phyloP scores from a whole-genome alignment of 2,797 vertebrate genomes.

The Galagoides demidoff region DNA sequence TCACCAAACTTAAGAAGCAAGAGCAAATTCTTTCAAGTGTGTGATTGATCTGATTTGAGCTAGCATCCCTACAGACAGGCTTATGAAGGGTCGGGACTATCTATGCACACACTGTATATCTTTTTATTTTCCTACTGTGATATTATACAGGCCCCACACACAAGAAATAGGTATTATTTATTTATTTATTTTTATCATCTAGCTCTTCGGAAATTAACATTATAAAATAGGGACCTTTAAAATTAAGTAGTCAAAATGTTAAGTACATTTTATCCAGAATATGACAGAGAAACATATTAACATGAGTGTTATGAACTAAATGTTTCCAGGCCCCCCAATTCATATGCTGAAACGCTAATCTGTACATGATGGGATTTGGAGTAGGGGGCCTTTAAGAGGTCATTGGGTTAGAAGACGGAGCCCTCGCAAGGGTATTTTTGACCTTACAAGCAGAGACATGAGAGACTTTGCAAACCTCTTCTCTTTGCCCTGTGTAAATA shows the following conservation, averaged over 20 bases:
- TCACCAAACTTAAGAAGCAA: conserved; percentile 49
- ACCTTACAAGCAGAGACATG: not conserved
- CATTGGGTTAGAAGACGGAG: not conserved
- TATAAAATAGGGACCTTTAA: not conserved
- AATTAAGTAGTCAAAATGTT: not conserved
- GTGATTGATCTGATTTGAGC: not conserved
- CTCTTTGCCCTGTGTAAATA: not conserved
- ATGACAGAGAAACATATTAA: not conserved
- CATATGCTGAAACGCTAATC: not conserved
- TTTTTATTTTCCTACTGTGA: not conserved
- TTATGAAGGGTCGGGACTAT: not conserved
- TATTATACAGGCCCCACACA: not conserved
- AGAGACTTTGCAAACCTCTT: not conserved
- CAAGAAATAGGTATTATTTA: not conserved
- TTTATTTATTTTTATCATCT: not conserved
- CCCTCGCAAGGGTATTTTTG: not conserved
- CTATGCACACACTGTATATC: not conserved
- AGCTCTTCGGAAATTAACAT: not conserved
- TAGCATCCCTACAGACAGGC: not conserved
- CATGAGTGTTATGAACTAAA: not conserved
- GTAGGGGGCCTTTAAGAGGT: too few relatives aligned
- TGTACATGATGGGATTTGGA: not conserved
- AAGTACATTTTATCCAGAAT: not conserved
- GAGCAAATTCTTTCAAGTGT: conserved; percentile 25
- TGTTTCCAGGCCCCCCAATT: not conserved